These are phyloP conservation scores for Drosophila triauraria DNA, from an alignment of 1,140 invertebrate species.

Conservation along the genomic window DNA sequence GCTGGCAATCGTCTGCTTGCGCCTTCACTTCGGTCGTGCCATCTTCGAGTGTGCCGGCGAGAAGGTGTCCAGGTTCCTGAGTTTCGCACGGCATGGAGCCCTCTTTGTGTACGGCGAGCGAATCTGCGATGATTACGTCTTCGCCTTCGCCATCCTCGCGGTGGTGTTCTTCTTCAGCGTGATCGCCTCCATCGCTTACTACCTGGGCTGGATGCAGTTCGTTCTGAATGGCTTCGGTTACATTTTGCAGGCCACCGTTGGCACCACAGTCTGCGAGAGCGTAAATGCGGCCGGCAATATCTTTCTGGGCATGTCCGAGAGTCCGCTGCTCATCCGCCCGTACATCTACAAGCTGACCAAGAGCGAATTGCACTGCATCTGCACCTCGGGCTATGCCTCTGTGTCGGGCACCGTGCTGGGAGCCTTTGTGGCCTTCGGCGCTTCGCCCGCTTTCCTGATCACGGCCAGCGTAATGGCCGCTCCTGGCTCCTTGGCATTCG, in stretches of 20 bases:
- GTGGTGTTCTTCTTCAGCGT: conserved; percentile 96
- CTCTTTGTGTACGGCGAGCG: conserved; percentile 93
- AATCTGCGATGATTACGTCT: conserved; percentile 88
- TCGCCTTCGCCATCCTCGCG: conserved; percentile 92
- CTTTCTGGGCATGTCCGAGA: conserved; percentile 95
- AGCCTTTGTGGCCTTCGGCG: conserved; percentile 95
- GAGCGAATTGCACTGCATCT: conserved; percentile 96
- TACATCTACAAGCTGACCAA: conserved; percentile 91
- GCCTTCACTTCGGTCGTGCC: conserved; percentile 90
- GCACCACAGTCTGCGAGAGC: conserved; percentile 95
- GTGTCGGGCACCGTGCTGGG: conserved; percentile 96
- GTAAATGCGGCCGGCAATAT: conserved; percentile 94
- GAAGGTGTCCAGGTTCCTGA: conserved; percentile 91
- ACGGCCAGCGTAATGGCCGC: conserved; percentile 97
- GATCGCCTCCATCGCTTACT: conserved; percentile 93
- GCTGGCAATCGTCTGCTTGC: conserved; percentile 93
- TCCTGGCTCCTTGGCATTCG: conserved; percentile 93
- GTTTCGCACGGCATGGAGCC: conserved; percentile 91
- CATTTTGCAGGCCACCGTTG: conserved; percentile 89
- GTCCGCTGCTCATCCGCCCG: conserved; percentile 93
- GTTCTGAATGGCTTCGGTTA: conserved; percentile 91
- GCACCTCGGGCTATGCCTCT: conserved; percentile 96
- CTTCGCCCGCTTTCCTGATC: conserved; percentile 91
- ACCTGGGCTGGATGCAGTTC: conserved; percentile 93
- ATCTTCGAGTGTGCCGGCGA: conserved; percentile 92